Conservation (phyloP, 2,888 invertebrate species). For the Andrena bicolor region DNA sequence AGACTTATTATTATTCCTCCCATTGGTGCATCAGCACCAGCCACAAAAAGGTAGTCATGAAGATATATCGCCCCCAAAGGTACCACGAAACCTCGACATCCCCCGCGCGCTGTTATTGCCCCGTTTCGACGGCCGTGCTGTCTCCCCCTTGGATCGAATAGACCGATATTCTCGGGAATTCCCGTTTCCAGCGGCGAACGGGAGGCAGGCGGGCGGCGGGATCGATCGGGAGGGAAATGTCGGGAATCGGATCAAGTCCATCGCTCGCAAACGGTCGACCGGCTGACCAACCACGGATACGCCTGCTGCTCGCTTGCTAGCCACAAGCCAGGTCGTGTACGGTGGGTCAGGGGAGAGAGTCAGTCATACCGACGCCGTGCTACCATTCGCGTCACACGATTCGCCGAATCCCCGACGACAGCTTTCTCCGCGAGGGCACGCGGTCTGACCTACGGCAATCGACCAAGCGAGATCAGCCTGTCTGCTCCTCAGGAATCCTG, state of each 20-base stretch:
- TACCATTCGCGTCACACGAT: slow-evolving; percentile 77
- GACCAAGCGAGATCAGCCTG: neutral
- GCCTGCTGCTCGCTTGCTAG: slow-evolving; percentile 62
- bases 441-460: neutral
- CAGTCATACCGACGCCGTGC: slow-evolving; percentile 81
- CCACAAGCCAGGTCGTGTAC: slow-evolving; percentile 70
- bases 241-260: slow-evolving; percentile 63
- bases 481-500: slow-evolving; percentile 6
- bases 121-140: neutral
- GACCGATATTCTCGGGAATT: slow-evolving; percentile 16
- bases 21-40: too few relatives aligned
- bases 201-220: neutral
- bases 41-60: too few relatives aligned
- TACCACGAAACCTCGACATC: too few relatives aligned
- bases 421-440: slow-evolving; percentile 27
- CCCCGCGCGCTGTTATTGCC: neutral
- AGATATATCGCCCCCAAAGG: too few relatives aligned
- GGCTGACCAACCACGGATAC: slow-evolving; percentile 69
- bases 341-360: slow-evolving; percentile 75
- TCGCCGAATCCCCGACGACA: slow-evolving; percentile 44
- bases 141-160: neutral
- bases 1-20: slow-evolving; percentile 11
- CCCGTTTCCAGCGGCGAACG: neutral
- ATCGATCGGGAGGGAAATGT: slow-evolving; percentile 67
- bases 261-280: slow-evolving; percentile 61